These are phyloP conservation scores for Agrotis segetum DNA, from an alignment of 2,888 invertebrate species.

Conservation along the genomic window DNA sequence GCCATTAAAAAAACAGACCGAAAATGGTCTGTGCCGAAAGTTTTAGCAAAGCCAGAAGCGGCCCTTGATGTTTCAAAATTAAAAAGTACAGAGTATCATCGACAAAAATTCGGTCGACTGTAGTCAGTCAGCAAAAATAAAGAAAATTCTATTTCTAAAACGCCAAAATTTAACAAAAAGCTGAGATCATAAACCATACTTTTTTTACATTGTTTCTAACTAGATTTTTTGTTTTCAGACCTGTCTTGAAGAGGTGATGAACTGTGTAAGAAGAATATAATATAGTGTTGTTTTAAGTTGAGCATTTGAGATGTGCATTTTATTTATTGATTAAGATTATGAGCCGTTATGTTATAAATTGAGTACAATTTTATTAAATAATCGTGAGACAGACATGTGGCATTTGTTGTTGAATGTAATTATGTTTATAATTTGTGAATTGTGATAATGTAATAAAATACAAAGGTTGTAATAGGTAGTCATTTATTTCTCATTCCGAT, in stretches of 20 bases:
- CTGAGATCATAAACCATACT: too few species aligned
- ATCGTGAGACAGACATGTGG: constrained; percentile 28
- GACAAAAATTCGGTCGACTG: too few species aligned
- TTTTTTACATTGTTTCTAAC: not conserved
- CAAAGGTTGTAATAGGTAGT: not conserved
- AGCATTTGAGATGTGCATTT: constrained; percentile 63
- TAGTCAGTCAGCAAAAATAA: too few species aligned
- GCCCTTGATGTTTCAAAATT: too few species aligned
- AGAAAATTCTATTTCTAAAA: too few species aligned
- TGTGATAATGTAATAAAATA: constrained; percentile 51
- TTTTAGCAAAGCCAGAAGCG: not conserved
- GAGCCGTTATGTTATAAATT: constrained; percentile 29
- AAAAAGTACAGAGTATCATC: too few species aligned
- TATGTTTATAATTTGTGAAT: constrained; percentile 57
- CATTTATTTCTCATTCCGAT: constrained; percentile 50
- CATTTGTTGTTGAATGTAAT: constrained; percentile 56
- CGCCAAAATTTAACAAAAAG: too few species aligned
- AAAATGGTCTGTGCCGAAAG: not conserved
- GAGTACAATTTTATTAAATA: constrained; percentile 26
- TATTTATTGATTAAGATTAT: constrained; percentile 45
- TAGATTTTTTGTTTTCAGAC: constrained; percentile 71
- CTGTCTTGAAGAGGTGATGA: constrained; percentile 78
- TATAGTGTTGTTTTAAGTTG: constrained; percentile 56
- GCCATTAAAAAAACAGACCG: too few species aligned
- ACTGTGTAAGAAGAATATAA: constrained; percentile 3